phyloP scores from a whole-genome alignment of 2,113 vertebrate species.

The Glaucidium brasilianum region DNA sequence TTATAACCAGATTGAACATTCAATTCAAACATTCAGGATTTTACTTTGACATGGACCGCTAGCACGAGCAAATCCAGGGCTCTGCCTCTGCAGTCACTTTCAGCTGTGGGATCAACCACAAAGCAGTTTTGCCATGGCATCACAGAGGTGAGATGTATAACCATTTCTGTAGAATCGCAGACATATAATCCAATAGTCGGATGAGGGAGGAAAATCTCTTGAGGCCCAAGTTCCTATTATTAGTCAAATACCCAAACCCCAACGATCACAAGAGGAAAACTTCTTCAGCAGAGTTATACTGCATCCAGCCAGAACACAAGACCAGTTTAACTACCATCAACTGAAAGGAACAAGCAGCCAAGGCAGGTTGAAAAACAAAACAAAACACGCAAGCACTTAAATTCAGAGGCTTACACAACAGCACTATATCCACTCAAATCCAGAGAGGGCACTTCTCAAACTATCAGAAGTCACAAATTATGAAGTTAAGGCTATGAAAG shows the following conservation, averaged over 20 bases:
- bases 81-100: not conserved
- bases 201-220: not conserved
- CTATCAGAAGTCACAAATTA: not conserved
- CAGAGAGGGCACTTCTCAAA: not conserved
- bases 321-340: not conserved
- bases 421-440: not conserved
- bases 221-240: not conserved
- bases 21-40: not conserved
- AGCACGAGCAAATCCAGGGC: not conserved
- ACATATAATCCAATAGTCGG: not conserved
- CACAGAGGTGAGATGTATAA: not conserved
- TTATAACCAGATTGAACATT: not conserved
- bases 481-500: not conserved
- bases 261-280: not conserved
- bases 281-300: not conserved
- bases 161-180: fast-evolving
- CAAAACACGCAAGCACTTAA: not conserved
- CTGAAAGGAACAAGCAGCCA: not conserved
- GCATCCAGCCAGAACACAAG: fast-evolving
- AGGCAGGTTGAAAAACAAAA: not conserved
- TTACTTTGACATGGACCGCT: not conserved
- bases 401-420: not conserved
- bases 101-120: not conserved
- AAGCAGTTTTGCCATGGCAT: not conserved
- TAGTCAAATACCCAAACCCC: not conserved